Base-by-base conservation (phyloP, 2,797 vertebrate species). In the Atherinosoma microstoma region DNA sequence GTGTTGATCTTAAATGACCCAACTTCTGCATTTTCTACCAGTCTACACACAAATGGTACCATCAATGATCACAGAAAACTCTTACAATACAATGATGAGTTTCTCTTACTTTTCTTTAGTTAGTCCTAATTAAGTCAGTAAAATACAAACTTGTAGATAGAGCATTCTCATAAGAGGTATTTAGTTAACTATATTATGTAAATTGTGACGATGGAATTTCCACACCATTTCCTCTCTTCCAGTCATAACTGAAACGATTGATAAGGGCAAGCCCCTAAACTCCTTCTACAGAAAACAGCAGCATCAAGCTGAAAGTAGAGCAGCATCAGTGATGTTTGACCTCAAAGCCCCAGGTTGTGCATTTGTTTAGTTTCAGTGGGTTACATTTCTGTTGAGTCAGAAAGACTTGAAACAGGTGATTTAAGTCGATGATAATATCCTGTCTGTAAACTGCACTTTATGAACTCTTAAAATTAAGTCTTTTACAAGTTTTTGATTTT, bases 211-310 rank as follows among this genome's bases (percentile, higher is more conserved):
- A 4, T 78, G 84, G 87, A 91, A 76, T 77, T 88, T 91, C 88
- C 82, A 34, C 53, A 76, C 62, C 72, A 64, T 88, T 90, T 92
- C 85, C 77, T 84, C 53, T 78, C 64, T 73, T 80, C 57, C 47
- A 70, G 42, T 84, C 40, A 82, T 54, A 75, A 64, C 67, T 85
- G 82, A 89, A 82, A 80, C n/a, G 76, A 77, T 18, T 10, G 9
- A 78, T 56, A 29, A 63, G 80, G 83, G 88, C 68, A 91, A 85
- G 63, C 87, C 87, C 85, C 87, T 65, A 78, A 75, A 56, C 73
- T 80, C 20, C 1, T 64, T 85, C 73, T 70, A 62, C 76, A 86
- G 86, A 76, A 85, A 90, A 85, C 54, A 56, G 59, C 75, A 78
- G 36, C 71, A 32, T 64, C 3, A 2, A 57, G 61, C 81, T 75